Evolutionary conservation across 2,113 vertebrate genomes (phyloP).

Genomic region (Lycaon pictus): DNA sequence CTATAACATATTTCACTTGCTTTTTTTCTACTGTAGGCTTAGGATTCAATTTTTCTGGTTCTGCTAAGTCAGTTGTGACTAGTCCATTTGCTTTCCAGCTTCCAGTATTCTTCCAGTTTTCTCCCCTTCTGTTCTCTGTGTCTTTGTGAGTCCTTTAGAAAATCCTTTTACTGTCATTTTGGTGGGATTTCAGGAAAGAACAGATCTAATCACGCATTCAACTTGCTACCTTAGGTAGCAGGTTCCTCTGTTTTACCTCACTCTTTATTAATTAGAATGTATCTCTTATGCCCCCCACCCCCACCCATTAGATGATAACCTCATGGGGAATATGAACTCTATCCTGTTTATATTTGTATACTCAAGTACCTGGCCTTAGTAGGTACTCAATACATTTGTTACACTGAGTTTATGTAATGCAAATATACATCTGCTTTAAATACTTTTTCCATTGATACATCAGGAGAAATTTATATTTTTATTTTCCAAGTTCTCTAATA

Average conservation of each 20-base stretch:
- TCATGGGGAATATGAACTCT: background rate
- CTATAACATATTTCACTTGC: background rate
- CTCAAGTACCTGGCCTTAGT: background rate
- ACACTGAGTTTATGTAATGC: background rate
- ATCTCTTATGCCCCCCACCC: background rate
- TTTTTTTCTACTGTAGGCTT: background rate
- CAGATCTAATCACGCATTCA: background rate
- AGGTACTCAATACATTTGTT: background rate
- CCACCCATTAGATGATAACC: background rate
- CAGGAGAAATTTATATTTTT: background rate
- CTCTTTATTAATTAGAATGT: background rate
- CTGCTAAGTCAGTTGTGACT: background rate
- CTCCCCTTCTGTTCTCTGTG: background rate
- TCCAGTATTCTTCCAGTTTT: background rate
- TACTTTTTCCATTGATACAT: background rate
- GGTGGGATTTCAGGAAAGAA: background rate
- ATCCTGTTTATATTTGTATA: background rate
- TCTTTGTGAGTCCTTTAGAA: background rate
- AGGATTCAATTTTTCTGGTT: background rate
- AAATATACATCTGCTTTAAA: background rate
- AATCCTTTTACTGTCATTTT: background rate
- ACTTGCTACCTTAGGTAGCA: background rate
- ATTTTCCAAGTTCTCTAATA: conserved; percentile 38
- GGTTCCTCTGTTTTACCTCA: background rate
- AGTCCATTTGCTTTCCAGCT: background rate